Base-by-base conservation (phyloP, 2,888 invertebrate genomes). In the Petrolisthes cinctipes region DNA sequence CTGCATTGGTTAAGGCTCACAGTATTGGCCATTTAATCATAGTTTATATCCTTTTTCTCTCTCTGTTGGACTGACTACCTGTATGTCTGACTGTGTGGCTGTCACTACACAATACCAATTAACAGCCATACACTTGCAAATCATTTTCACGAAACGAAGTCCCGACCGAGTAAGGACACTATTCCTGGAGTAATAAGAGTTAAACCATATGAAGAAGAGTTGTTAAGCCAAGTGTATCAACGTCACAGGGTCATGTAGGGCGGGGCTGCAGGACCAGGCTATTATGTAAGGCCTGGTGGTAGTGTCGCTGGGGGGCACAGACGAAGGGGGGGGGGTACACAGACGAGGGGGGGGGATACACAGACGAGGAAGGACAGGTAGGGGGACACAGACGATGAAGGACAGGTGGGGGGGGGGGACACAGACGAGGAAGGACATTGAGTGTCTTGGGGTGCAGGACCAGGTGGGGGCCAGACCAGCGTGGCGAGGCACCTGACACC, bases 401-500 rank as follows among this genome's bases (percentile, higher is more conserved):
- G 76, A 76, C 7, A 37, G 14, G 14, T 17, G 79, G 4, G 80
- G 80, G 37, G 37, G 37, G 37, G 37, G 2, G 1, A 37, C 37
- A 37, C 37, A 37, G 37, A 37, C 37, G 54, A 14, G 78, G 66
- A 66, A 53, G 78, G 78, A 79, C 78, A 79, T 53, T 81, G 20
- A 76, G 7, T 4, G 76, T 37, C 5, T 56, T 56, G 3, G 23
- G 9, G 56, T 23, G 80, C 14, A 4, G n/a, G 80, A 56, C 54
- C 5, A 37, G 9, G 61, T 20, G 80, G 61, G 14, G n/a, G 80
- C 54, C 54, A 85, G 85, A 85, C 85, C 85, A 85, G 85, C 78
- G 68, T 79, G 79, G 66, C 85, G 68, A 78, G 76, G 78, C 84
- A 76, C 84, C 84, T 20, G 85, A 85, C 68, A 85, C 84, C 84